phyloP scores from a whole-genome alignment of 2,888 invertebrate species.

The Nemapogon koenigi region DNA sequence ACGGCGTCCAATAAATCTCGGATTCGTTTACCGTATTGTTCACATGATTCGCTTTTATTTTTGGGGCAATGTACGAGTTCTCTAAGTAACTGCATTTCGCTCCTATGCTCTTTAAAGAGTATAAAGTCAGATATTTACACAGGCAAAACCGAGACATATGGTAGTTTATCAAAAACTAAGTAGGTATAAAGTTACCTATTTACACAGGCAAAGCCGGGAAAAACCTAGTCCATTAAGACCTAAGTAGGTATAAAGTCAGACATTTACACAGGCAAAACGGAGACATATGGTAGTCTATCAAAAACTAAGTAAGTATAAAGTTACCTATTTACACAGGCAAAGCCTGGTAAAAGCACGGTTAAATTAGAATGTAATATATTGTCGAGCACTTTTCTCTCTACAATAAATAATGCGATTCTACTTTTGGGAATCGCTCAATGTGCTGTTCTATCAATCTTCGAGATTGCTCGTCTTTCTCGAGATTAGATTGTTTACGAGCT shows the following conservation, averaged over 20 bases:
- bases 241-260: no score
- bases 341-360: no score
- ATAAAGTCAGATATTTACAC: no score
- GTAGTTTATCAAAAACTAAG: no score
- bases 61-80: neutral
- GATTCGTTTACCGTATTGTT: neutral
- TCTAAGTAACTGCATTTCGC: neutral
- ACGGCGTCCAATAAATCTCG: constrained; percentile 1
- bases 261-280: no score
- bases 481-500: neutral
- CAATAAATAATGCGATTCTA: neutral
- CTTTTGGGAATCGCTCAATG: neutral
- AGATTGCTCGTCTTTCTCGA: neutral
- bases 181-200: no score
- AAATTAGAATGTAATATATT: neutral
- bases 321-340: no score
- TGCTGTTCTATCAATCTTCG: neutral
- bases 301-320: no score
- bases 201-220: no score
- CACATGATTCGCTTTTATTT: neutral
- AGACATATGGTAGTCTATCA: no score
- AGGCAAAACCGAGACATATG: no score
- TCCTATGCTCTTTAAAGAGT: constrained; percentile 1
- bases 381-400: neutral
- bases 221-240: no score